Percentiles rank a stretch among this genome's conserved stretches.
phyloP scores from a whole-genome alignment of 30 jellyfish, hydroid and myxozoan genomes.

The Turritopsis dohrnii region DNA sequence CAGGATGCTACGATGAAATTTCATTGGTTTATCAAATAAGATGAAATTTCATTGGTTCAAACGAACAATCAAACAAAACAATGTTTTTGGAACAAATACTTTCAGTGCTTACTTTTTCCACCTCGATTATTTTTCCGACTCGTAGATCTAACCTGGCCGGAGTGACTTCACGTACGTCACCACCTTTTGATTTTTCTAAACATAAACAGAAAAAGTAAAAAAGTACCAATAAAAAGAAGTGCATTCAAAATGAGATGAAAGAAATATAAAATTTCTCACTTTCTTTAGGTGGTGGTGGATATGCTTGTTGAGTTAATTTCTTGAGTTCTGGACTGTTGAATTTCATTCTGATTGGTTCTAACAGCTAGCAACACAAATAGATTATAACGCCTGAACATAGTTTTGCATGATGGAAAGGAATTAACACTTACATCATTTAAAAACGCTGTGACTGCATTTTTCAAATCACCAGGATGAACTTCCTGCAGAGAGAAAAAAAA shows the following conservation, averaged over 20 bases:
- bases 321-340: conserved; percentile 71
- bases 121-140: conserved; percentile 65
- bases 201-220: neutral
- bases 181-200: conserved; percentile 26
- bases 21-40: no score
- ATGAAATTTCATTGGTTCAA: no score
- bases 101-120: conserved; percentile 41
- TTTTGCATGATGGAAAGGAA: no score
- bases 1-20: conserved; percentile 71
- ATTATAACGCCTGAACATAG: no score
- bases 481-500: conserved; percentile 40
- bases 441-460: conserved; percentile 59
- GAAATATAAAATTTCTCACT: conserved; percentile 19
- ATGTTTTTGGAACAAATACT: neutral
- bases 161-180: conserved; percentile 52
- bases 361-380: conserved; percentile 40
- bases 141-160: conserved; percentile 85
- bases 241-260: neutral
- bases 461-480: conserved; percentile 92
- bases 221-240: no score
- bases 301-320: conserved; percentile 49
- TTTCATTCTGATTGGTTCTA: conserved; percentile 80
- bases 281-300: conserved; percentile 65
- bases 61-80: no score
- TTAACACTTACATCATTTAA: conserved; percentile 71